These are phyloP conservation scores for Microchirus variegatus DNA, from an alignment of 2,797 vertebrate species.

Conservation along the genomic window DNA sequence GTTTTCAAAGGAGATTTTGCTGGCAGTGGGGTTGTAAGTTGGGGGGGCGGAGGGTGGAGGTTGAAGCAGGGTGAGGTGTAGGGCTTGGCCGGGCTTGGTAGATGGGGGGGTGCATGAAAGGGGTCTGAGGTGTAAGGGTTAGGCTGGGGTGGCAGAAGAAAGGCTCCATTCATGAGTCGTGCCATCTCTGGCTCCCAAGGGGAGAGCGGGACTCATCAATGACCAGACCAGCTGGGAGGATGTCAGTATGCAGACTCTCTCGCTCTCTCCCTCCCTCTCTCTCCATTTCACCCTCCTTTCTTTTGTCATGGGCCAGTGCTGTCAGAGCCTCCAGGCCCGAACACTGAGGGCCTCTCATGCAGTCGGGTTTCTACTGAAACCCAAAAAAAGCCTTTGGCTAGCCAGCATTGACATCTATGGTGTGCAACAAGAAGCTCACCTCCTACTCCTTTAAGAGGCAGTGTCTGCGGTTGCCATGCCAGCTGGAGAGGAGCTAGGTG, in stretches of 20 bases:
- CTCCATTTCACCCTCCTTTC: slow-evolving; percentile 32
- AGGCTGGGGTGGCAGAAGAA: slow-evolving; percentile 67
- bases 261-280: slow-evolving; percentile 15
- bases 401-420: slow-evolving; percentile 17
- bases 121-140: slow-evolving; percentile 50
- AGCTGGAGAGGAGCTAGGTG: slow-evolving; percentile 40
- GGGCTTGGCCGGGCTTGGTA: slow-evolving; percentile 51
- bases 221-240: slow-evolving; percentile 78
- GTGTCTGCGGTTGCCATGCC: slow-evolving; percentile 26
- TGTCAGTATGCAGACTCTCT: slow-evolving; percentile 64
- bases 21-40: slow-evolving; percentile 36
- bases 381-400: slow-evolving; percentile 25
- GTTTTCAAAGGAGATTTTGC: slow-evolving; percentile 40
- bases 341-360: slow-evolving; percentile 69
- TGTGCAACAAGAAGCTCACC: slow-evolving; percentile 20
- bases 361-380: slow-evolving; percentile 41
- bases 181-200: slow-evolving; percentile 73
- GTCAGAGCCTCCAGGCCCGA: slow-evolving; percentile 53
- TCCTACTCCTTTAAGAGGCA: slow-evolving; percentile 21
- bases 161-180: slow-evolving; percentile 72
- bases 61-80: slow-evolving; percentile 40
- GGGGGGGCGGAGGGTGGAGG: slow-evolving; percentile 30
- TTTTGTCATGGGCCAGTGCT: slow-evolving; percentile 63
- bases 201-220: slow-evolving; percentile 67
- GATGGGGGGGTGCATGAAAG: slow-evolving; percentile 30